Conservation (phyloP, 53 echinoderm and acorn worm genomes). For the Pentamera pediparva region DNA sequence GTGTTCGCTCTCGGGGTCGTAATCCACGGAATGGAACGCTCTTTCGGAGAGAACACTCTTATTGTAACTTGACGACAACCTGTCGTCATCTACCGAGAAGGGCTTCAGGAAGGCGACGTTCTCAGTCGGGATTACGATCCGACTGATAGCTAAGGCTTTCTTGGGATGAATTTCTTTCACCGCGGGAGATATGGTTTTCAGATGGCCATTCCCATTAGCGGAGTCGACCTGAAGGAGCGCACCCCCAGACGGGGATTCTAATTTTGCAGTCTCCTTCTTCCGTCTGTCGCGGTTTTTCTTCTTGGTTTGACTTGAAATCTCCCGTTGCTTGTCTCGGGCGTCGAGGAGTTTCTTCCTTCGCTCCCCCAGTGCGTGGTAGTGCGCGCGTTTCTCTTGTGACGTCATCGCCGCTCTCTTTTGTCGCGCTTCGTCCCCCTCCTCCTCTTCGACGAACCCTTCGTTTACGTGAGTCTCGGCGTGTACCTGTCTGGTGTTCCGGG, state of each 20-base stretch:
- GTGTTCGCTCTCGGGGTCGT: background rate
- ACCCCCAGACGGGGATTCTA: background rate
- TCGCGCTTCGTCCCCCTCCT: constrained; percentile 29
- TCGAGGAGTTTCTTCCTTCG: constrained; percentile 29
- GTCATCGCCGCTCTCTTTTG: constrained; percentile 49
- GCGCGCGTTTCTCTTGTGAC: constrained; percentile 66
- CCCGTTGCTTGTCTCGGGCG: constrained; percentile 1
- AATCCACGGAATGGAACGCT: background rate
- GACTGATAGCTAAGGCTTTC: constrained; percentile 1
- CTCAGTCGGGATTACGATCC: background rate
- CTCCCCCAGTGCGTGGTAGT: constrained; percentile 62
- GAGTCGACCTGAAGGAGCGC: constrained; percentile 10
- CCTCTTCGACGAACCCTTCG: constrained; percentile 51
- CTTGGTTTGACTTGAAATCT: background rate
- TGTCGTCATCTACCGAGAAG: constrained; percentile 6
- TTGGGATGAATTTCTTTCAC: background rate
- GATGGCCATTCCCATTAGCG: background rate
- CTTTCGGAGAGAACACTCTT: background rate
- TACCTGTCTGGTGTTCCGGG: too few species aligned
- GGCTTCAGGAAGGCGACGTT: background rate
- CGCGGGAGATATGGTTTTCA: too few species aligned
- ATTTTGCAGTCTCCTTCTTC: background rate
- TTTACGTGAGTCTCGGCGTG: constrained; percentile 53
- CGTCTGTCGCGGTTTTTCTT: background rate
- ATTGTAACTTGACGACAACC: background rate